Evolutionary conservation across 1,140 invertebrate genomes (phyloP).

Genomic region (Drosophila kohkoa): DNA sequence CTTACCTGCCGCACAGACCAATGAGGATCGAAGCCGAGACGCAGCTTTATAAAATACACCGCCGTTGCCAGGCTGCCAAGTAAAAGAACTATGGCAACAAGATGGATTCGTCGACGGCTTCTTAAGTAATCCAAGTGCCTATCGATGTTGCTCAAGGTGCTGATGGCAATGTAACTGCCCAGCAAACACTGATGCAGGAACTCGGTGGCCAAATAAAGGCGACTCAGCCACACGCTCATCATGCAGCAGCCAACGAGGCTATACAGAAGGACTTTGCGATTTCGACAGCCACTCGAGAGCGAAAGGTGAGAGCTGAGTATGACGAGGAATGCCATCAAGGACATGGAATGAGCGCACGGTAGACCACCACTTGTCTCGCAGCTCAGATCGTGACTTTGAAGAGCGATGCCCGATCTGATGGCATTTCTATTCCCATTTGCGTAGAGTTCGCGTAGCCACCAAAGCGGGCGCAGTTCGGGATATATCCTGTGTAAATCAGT

Average conservation of each 20-base stretch:
- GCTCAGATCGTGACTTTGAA: constrained; percentile 56
- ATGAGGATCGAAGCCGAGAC: constrained; percentile 66
- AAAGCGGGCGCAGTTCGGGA: constrained; percentile 69
- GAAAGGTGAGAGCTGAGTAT: constrained; percentile 31
- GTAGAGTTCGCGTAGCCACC: constrained; percentile 70
- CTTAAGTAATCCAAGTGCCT: constrained; percentile 28
- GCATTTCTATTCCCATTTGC: not conserved
- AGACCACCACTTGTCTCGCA: constrained; percentile 73
- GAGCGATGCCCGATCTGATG: constrained; percentile 32
- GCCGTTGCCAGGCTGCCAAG: constrained; percentile 41
- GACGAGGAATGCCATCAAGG: constrained; percentile 52
- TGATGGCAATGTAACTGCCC: constrained; percentile 52
- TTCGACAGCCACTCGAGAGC: not conserved
- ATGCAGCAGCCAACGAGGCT: constrained; percentile 6
- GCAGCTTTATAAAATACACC: constrained; percentile 68
- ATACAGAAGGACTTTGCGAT: not conserved
- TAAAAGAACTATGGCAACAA: constrained; percentile 28
- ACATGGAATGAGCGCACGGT: constrained; percentile 69
- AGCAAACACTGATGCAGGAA: constrained; percentile 77
- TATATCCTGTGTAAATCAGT: constrained; percentile 49
- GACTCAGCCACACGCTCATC: constrained; percentile 64
- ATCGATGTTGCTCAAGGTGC: constrained; percentile 40
- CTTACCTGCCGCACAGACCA: constrained; percentile 77
- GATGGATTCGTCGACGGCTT: not conserved
- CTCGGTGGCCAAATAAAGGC: constrained; percentile 72